Base-by-base conservation (phyloP, 2,888 invertebrate species). In the Drosophila prolongata region DNA sequence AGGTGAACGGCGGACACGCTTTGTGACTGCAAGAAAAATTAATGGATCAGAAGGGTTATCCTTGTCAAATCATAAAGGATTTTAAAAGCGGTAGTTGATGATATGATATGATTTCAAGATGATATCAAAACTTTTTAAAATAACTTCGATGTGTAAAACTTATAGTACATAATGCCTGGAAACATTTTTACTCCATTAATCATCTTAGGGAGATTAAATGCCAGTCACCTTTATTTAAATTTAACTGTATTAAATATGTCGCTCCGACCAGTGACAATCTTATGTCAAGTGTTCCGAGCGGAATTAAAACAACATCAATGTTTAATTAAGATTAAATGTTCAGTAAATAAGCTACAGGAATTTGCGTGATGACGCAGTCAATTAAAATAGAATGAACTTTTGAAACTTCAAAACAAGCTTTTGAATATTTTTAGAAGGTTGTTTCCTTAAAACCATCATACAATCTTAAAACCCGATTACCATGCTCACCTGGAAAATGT, bases 1-100 rank as follows among this genome's bases (percentile, higher is more conserved):
- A 97, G 94, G 80, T 96, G 96, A 88, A 96, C 95, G 9, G 97
- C 97, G 49, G 96, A 96, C 79, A 96, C 95, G 87, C 95, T 95
- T 92, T 96, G 96, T 91, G 96, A 96, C 94, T 98, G 68, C 16
- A 47, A 19, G 11, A 5, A 19, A 19, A 5, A 40, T 13, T 3
- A n/a, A 35, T 6, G 16, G 13, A 27, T 35, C 11, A 6, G 1
- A 2, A 30, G 30, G 8, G 30, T 30, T 30, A 30, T 30, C 2
- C 30, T 6, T 30, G 30, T 30, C 0, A 30, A 30, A 30, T 30
- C 8, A 30, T 8, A 30, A 1, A 30, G 1, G 8, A 30, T 30
- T 30, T 6, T 30, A 6, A 8, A 8, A 30, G 6, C 2, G 9
- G 4, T 24, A 24, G 4, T 30, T 8, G 0, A 6, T n/a, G n/a